Evolutionary conservation across 2,113 vertebrate genomes (phyloP), one percentile per base, ranked within the genome.

Genomic region (Seriola dumerili): DNA sequence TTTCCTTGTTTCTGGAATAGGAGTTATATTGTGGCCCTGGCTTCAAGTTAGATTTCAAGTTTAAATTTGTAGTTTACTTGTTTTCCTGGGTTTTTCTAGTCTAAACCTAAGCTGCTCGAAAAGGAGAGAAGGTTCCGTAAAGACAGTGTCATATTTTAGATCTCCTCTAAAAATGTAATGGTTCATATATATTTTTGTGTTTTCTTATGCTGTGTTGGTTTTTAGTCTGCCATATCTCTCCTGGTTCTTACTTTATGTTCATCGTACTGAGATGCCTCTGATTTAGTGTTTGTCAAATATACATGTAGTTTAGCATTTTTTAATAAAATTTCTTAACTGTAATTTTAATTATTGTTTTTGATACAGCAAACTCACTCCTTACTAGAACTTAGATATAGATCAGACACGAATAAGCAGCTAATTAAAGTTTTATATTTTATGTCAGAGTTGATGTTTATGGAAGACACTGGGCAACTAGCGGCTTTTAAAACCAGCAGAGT

Each of bases 401-500:
- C 4, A 38, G 16, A 48, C 19, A 64, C 13, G 5, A 64, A 59
- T 17, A n/a, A 1, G 16, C 16, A 62, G 46, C 34, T 17, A 59
- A 9, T 29, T 58, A 5, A 59, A 52, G 21, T 55, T 40, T 42
- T 58, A n/a, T 25, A 29, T 44, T 50, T 38, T 25, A 29, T 11
- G 1, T 46, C 23, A 73, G 4, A 3, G 23, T 23, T 29, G 4
- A 23, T 29, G 14, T 14, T 58, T 14, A 25, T 16, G 12, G 46
- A 78, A 38, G 3, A 59, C 16, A 77, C 4, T 64, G 4, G 3
- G 36, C 62, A 21, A 40, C 25, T 40, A 80, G 54, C 61, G 46
- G 13, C 12, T 73, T 77, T 64, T 70, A 70, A 69, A 63, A 72
- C 62, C 44, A 68, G 14, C 46, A 54, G 55, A 13, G 57, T 77